Conservation (phyloP, 2,888 invertebrate species). For the Eucera pruinosa region DNA sequence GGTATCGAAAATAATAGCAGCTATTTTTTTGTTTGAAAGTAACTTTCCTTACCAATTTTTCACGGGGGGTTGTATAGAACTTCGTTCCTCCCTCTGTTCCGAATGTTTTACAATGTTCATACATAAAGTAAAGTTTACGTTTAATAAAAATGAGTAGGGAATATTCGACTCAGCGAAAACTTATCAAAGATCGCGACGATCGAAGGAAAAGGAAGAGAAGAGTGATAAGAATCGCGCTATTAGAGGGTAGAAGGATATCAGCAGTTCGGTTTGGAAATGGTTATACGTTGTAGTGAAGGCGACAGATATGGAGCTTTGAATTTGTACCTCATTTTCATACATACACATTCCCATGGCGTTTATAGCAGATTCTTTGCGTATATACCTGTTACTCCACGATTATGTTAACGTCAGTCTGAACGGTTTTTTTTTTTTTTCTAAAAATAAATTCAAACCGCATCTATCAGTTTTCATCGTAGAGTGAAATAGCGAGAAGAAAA, state of each 20-base stretch:
- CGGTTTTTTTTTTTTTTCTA: neutral
- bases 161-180: neutral
- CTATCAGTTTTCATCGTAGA: no score
- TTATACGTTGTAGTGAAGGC: constrained; percentile 74
- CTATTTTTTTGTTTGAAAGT: no score
- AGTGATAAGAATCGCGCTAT: constrained; percentile 48
- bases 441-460: no score
- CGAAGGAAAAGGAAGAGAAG: constrained; percentile 2
- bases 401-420: constrained; percentile 5
- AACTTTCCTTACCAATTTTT: no score
- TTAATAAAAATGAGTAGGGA: neutral
- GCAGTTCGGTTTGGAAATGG: constrained; percentile 57
- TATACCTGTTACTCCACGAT: constrained; percentile 37
- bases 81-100: no score
- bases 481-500: no score
- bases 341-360: constrained; percentile 73
- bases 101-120: no score
- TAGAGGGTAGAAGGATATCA: constrained; percentile 48
- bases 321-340: constrained; percentile 78
- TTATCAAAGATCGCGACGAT: constrained; percentile 11
- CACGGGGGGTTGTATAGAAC: no score
- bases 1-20: no score
- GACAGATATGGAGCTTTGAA: constrained; percentile 78
- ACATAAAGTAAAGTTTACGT: no score
- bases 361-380: constrained; percentile 56